Evolutionary conservation across 2,888 invertebrate species (phyloP).

Genomic region (Lochmaea crataegi): DNA sequence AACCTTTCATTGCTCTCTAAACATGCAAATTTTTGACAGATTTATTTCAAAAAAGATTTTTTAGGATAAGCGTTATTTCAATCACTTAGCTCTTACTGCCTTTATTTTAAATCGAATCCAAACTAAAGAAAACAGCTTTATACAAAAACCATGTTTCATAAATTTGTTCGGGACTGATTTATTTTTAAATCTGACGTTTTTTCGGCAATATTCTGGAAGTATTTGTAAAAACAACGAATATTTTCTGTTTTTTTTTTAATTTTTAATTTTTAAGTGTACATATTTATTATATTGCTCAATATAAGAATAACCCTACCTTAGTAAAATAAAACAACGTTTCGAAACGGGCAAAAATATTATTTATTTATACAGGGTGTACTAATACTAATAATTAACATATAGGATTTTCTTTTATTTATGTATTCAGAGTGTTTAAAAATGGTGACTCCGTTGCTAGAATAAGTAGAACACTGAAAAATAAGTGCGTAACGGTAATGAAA

Average conservation of each 20-base stretch:
- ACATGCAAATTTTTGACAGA: background rate
- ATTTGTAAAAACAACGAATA: slow-evolving; percentile 32
- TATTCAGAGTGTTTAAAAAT: too few species aligned
- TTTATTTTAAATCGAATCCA: slow-evolving; percentile 35
- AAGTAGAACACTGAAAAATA: too few species aligned
- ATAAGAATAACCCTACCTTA: slow-evolving; percentile 31
- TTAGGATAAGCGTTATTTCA: slow-evolving; percentile 3
- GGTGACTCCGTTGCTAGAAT: too few species aligned
- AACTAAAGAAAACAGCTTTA: slow-evolving; percentile 42
- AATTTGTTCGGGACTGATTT: slow-evolving; percentile 41
- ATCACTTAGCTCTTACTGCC: slow-evolving; percentile 24
- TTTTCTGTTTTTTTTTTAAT: slow-evolving; percentile 17
- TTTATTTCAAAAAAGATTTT: background rate
- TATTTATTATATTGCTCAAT: slow-evolving; percentile 36
- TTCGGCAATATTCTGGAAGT: slow-evolving; percentile 29
- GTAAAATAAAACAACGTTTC: slow-evolving; percentile 12
- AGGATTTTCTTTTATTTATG: too few species aligned
- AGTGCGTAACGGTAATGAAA: too few species aligned
- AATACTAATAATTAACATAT: background rate
- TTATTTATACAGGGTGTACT: slow-evolving; percentile 9
- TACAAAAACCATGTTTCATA: slow-evolving; percentile 32
- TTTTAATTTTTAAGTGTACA: slow-evolving; percentile 16
- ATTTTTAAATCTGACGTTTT: slow-evolving; percentile 26
- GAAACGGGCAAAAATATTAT: slow-evolving; percentile 18
- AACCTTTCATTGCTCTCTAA: background rate